phyloP scores from a whole-genome alignment of 2,797 vertebrate genomes.

The Catostomus latipinnis region DNA sequence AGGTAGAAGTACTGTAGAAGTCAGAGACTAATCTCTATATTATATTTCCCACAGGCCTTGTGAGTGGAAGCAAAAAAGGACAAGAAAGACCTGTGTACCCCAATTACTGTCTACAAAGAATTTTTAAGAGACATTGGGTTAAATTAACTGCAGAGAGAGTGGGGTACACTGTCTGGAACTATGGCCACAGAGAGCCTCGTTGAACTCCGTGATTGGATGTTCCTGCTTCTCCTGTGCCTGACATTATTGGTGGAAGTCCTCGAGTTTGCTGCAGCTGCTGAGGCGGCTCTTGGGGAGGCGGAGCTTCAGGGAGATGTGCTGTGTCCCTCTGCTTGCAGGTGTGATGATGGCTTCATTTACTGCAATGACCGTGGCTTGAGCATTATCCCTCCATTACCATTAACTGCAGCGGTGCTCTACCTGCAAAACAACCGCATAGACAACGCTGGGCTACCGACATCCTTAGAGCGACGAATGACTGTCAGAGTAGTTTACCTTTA shows the following conservation, averaged over 20 bases:
- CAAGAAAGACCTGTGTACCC: background rate
- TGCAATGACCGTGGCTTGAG: conserved; percentile 94
- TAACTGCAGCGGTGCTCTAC: conserved; percentile 92
- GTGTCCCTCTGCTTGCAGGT: conserved; percentile 91
- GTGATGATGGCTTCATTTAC: conserved; percentile 91
- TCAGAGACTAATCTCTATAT: background rate
- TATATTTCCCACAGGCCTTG: conserved; percentile 41
- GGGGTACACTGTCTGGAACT: conserved; percentile 54
- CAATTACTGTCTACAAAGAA: conserved; percentile 6
- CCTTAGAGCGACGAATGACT: conserved; percentile 79
- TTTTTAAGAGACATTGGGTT: conserved; percentile 8
- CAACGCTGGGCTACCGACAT: conserved; percentile 86
- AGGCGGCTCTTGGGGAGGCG: conserved; percentile 78
- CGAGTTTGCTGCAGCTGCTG: conserved; percentile 81
- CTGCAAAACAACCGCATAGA: conserved; percentile 94
- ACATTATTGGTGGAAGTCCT: conserved; percentile 89
- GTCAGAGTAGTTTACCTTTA: conserved; percentile 94
- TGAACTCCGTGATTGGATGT: conserved; percentile 91
- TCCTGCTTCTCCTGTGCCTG: conserved; percentile 89
- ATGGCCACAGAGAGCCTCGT: conserved; percentile 82
- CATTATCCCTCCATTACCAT: conserved; percentile 86
- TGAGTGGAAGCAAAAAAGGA: conserved; percentile 7
- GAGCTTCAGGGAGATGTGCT: conserved; percentile 75
- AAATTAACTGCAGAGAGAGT: conserved; percentile 20
- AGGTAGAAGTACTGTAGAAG: conserved; percentile 6